phyloP scores from a whole-genome alignment of 2,888 invertebrate species.

The Dendrolimus houi region DNA sequence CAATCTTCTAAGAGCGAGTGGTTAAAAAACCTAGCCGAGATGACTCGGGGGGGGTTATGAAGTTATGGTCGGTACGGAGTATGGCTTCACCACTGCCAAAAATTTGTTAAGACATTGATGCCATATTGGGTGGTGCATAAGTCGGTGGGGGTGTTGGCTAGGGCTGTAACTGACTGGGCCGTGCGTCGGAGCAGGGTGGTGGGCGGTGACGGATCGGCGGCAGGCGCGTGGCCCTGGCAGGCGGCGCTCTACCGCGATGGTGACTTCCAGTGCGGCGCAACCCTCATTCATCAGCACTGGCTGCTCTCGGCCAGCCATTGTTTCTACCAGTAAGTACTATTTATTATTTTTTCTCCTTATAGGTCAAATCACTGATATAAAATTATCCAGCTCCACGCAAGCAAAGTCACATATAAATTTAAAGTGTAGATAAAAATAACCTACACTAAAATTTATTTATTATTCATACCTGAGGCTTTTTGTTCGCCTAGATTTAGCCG shows the following conservation, averaged over 20 bases:
- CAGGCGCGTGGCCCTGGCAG: conserved; percentile 91
- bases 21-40: too few relatives aligned
- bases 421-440: neutral
- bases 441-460: neutral
- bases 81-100: too few relatives aligned
- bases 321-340: conserved; percentile 82
- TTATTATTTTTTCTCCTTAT: too few relatives aligned
- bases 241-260: conserved; percentile 91
- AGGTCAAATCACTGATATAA: too few relatives aligned
- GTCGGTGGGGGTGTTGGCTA: conserved; percentile 1
- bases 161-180: conserved; percentile 46
- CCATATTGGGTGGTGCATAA: conserved; percentile 2
- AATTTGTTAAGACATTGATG: too few relatives aligned
- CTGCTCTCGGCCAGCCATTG: conserved; percentile 88
- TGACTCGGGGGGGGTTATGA: too few relatives aligned
- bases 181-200: conserved; percentile 82
- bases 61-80: too few relatives aligned
- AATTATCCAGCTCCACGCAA: too few relatives aligned
- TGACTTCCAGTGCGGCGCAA: conserved; percentile 89
- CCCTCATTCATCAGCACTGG: conserved; percentile 83
- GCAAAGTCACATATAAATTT: too few relatives aligned
- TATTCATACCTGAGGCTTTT: neutral
- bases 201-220: conserved; percentile 85
- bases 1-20: too few relatives aligned
- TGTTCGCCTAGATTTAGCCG: too few relatives aligned